A percentile compares a stretch with the other conserved stretches of the same genome.
These are phyloP conservation scores for Thalpophila matura DNA, from an alignment of 2,888 invertebrate genomes.

Conservation along the genomic window DNA sequence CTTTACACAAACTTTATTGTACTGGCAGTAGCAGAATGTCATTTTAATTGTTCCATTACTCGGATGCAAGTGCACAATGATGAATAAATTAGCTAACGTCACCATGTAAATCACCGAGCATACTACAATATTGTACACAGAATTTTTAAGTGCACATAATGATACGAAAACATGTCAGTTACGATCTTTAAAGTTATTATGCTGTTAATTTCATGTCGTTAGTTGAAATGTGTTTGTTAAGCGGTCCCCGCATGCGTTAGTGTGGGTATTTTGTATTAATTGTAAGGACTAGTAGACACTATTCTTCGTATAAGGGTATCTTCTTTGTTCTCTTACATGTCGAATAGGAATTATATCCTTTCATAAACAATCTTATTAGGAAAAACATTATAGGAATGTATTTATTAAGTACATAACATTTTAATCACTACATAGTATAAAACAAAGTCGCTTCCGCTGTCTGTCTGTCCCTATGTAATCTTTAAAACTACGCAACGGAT, in stretches of 20 bases:
- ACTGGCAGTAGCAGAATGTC: conserved; percentile 54
- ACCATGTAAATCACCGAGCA: conserved; percentile 49
- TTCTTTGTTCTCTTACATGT: not conserved
- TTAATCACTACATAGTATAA: too few relatives aligned
- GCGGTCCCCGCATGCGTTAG: not conserved
- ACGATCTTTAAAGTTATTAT: conserved; percentile 35
- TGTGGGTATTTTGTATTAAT: conserved; percentile 9
- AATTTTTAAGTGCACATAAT: conserved; percentile 48
- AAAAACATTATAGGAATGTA: too few relatives aligned
- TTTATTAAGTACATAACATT: too few relatives aligned
- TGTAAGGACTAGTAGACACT: not conserved
- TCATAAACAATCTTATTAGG: too few relatives aligned
- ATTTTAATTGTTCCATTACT: conserved; percentile 68
- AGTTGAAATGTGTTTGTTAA: conserved; percentile 13
- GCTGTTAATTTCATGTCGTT: conserved; percentile 30
- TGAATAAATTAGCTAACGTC: conserved; percentile 60
- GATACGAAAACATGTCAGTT: conserved; percentile 41
- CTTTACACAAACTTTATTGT: conserved; percentile 35
- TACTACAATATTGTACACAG: conserved; percentile 41
- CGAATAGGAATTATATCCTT: too few relatives aligned
- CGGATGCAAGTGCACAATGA: conserved; percentile 46
- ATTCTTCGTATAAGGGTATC: conserved; percentile 1
- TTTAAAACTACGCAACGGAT: too few relatives aligned
- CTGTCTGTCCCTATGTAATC: too few relatives aligned
- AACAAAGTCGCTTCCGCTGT: too few relatives aligned